Evolutionary conservation across 2,797 vertebrate genomes (phyloP).

Genomic region (Sebastes alutus): DNA sequence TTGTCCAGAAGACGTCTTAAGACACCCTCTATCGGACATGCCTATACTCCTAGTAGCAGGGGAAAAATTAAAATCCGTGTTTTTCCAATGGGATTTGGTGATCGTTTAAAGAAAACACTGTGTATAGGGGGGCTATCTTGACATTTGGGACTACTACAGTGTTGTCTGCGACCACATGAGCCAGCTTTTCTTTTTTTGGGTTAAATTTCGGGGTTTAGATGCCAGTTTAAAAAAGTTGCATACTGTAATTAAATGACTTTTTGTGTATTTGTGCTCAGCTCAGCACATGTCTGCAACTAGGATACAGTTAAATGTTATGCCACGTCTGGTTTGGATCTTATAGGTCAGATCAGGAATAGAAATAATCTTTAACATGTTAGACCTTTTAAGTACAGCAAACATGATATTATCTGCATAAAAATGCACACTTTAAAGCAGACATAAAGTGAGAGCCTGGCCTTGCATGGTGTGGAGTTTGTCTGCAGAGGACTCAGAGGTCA

Average conservation of each 20-base stretch:
- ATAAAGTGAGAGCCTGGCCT: background rate
- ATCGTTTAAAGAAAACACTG: background rate
- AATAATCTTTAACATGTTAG: conserved; percentile 6
- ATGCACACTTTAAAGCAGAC: background rate
- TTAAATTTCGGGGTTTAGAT: background rate
- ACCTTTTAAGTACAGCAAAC: background rate
- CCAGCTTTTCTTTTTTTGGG: background rate
- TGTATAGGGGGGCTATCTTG: background rate
- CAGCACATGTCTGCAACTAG: conserved; percentile 29
- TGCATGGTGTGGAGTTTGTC: background rate
- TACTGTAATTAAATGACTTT: conserved; percentile 18
- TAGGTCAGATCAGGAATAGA: conserved; percentile 1
- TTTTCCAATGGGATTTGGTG: conserved; percentile 6
- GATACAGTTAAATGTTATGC: conserved; percentile 2
- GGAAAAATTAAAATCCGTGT: background rate
- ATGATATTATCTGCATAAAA: background rate
- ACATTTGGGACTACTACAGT: background rate
- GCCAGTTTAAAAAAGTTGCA: conserved; percentile 28
- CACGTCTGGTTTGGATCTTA: conserved; percentile 43
- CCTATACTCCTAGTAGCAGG: background rate
- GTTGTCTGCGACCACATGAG: background rate
- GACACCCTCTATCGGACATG: background rate
- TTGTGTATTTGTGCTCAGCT: conserved; percentile 19
- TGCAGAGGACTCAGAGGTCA: conserved; percentile 4
- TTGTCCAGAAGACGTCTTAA: background rate